A percentile compares a stretch with the other conserved stretches of the same genome.
Evolutionary conservation across 2,888 invertebrate species (phyloP).

Genomic region (Gymnosoma rotundatum): DNA sequence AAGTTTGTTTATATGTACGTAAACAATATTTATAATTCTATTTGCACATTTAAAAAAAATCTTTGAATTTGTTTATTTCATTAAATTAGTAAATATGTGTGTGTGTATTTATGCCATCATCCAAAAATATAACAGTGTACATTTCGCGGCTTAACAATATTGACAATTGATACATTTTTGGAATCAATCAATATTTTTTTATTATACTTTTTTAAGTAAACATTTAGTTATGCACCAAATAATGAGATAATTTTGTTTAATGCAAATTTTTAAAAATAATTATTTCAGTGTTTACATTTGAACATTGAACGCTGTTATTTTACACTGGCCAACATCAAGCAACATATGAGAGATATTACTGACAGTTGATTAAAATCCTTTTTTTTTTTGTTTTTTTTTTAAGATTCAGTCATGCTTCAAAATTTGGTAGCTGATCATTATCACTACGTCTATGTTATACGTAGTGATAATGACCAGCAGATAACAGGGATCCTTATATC

Average conservation of each 20-base stretch:
- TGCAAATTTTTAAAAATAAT: neutral
- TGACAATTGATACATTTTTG: neutral
- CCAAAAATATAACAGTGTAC: neutral
- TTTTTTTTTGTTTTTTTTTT: neutral
- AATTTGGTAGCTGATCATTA: neutral
- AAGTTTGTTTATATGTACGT: too few species aligned
- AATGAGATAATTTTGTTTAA: too few species aligned
- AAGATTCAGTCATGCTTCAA: neutral
- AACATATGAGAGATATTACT: neutral
- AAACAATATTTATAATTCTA: neutral
- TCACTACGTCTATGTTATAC: too few species aligned
- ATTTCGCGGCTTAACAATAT: neutral
- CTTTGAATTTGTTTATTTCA: neutral
- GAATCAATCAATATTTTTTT: neutral
- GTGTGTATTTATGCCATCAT: neutral
- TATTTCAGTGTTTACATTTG: slow-evolving; percentile 4
- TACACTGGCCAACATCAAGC: neutral
- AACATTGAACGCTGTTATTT: neutral
- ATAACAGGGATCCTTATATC: neutral
- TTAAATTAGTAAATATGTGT: neutral
- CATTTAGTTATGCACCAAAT: neutral
- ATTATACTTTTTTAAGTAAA: neutral
- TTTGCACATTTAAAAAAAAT: neutral
- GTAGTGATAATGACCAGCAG: neutral
- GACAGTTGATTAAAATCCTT: neutral